Base-by-base conservation (phyloP, 2,888 invertebrate genomes). In the Geophilus truncorum region DNA sequence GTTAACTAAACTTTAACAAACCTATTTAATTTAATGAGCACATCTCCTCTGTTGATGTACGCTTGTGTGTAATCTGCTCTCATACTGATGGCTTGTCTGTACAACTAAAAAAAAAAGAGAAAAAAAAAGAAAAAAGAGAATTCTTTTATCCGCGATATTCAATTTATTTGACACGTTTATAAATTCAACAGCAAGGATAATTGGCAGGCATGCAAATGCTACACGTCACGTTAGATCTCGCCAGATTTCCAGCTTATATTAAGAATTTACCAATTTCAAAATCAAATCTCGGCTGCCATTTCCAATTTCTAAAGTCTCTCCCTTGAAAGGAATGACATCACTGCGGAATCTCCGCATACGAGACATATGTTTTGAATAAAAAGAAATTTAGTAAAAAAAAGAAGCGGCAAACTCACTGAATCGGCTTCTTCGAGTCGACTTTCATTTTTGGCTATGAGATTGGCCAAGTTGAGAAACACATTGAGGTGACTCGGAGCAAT, bases 61-160 rank as follows among this genome's bases (percentile, higher is more conserved):
- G 97, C 98, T 87, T 96, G 94, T 0, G 95, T 92, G 87, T 97
- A 97, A 89, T 98, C 97, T 0, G 97, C 93, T 83, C 97, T 90
- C 98, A 98, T 98, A 86, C 96, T 96, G 84, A 98, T 97, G 10
- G 97, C 97, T 87, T 97, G 97, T 82, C 96, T 90, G 86, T 97
- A 96, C 78, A 97, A 87, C 90, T 94, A 90, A 12, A 81, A 79
- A n/a, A 40, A 75, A 62, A 28, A 4, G 12, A 70, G 21, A 51
- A 51, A 15, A 51, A n/a, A 18, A 18, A 12, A 4, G n/a, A 40
- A 40, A 4, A 15, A 12, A 1, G 12, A n/a, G n/a, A 40, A 51
- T 5, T 51, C 18, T 1, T 7, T 4, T 51, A 51, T 1, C 51
- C 51, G 7, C 21, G 18, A 15, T 51, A 51, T 21, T 51, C 18